Percentiles rank a stretch among this genome's conserved stretches.
Conservation (phyloP, 1,140 invertebrate species). For the Dufourea novaeangliae region DNA sequence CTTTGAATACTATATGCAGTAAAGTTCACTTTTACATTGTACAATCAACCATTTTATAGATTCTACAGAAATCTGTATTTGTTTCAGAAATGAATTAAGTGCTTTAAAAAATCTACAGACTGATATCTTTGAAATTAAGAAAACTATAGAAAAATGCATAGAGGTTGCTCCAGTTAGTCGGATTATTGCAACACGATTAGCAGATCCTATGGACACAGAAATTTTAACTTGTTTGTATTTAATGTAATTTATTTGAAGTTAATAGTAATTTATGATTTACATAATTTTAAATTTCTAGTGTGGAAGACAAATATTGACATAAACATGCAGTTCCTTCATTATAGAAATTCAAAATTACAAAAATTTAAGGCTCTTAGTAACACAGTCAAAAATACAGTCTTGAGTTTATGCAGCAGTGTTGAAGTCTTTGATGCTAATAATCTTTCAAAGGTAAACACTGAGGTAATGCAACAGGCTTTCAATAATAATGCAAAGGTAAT, state of each 20-base stretch:
- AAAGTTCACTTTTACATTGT: slow-evolving; percentile 5
- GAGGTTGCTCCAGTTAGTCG: slow-evolving; percentile 42
- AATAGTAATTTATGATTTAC: background rate
- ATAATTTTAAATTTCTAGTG: slow-evolving; percentile 60
- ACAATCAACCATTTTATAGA: slow-evolving; percentile 5
- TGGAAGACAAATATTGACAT: slow-evolving; percentile 60
- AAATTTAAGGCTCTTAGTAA: slow-evolving; percentile 47
- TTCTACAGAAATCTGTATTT: slow-evolving; percentile 26
- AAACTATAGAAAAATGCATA: slow-evolving; percentile 50
- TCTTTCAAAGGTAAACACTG: slow-evolving; percentile 47
- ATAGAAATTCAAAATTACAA: slow-evolving; percentile 43
- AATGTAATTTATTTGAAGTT: slow-evolving; percentile 2
- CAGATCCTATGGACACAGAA: slow-evolving; percentile 61
- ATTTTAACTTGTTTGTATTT: slow-evolving; percentile 64
- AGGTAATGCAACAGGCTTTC: slow-evolving; percentile 44
- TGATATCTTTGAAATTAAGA: slow-evolving; percentile 61
- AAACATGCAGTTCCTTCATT: slow-evolving; percentile 39
- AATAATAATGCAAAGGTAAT: slow-evolving; percentile 55
- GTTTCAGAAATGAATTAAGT: slow-evolving; percentile 42
- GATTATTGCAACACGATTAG: slow-evolving; percentile 55
- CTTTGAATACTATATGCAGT: slow-evolving; percentile 43
- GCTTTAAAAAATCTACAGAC: slow-evolving; percentile 8
- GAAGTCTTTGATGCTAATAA: slow-evolving; percentile 57
- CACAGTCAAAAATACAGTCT: slow-evolving; percentile 53
- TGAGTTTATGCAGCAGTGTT: slow-evolving; percentile 47